Evolutionary conservation across 1,140 invertebrate species (phyloP), one percentile per base, ranked within the genome.

Genomic region (Hycleus cichorii): DNA sequence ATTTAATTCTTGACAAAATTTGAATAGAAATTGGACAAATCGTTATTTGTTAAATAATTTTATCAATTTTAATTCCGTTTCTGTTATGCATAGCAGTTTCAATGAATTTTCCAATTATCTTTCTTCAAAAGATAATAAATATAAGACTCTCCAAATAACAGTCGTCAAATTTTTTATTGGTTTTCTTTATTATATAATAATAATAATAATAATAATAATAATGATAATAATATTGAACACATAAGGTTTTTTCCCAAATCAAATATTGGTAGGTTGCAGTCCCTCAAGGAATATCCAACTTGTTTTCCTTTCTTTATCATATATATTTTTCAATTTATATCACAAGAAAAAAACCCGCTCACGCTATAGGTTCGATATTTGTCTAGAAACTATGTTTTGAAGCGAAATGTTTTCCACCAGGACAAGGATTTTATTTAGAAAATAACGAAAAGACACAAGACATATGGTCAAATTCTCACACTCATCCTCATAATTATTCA

Each of bases 51-150:
- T 32, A 5, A 32, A 32, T 7, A 32, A 32, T 32, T 5, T 32
- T 32, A 32, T 49, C 42, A n/a, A 40, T 32, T 32, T 58, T 55
- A 62, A 62, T 62, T 62, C 60, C 60, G 60, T 62, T 55, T 62
- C 50, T 32, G 9, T 62, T 49, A 62, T 62, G 60, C 60, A 62
- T 54, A 58, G 57, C 60, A 62, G 60, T 53, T 54, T 58, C 42
- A 38, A 40, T 58, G 43, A 50, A 51, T 38, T 46, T 26, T 51
- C 45, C 38, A 12, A 46, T 50, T 43, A 43, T 39, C 27, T 49
- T 42, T 46, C 18, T 27, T 7, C 0, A 32, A 5, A 7, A 32
- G 7, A 32, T 32, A 32, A 32, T 32, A 32, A 32, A 5, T 32
- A 7, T 5, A 32, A 32, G 7, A 32, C 4, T 32, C 32, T 18